phyloP scores from a whole-genome alignment of 2,888 invertebrate species.

The Ennomos erosarius region DNA sequence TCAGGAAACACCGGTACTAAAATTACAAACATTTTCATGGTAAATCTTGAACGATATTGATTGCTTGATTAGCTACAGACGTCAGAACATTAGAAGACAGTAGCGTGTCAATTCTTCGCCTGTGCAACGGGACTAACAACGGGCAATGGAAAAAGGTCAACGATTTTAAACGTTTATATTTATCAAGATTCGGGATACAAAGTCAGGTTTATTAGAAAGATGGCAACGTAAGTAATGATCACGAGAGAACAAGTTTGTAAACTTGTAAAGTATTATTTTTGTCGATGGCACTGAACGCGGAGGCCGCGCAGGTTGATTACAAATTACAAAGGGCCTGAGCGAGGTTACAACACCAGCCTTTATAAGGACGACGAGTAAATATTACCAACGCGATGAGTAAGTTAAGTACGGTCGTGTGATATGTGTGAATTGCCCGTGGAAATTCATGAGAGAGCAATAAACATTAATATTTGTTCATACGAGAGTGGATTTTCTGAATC shows the following conservation, averaged over 20 bases:
- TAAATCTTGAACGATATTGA: background rate
- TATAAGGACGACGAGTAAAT: conserved; percentile 49
- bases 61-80: conserved; percentile 18
- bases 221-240: conserved; percentile 41
- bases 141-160: conserved; percentile 11
- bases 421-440: conserved; percentile 28
- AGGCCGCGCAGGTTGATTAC: conserved; percentile 78
- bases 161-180: conserved; percentile 32
- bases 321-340: conserved; percentile 74
- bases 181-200: conserved; percentile 26
- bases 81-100: background rate
- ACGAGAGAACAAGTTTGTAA: conserved; percentile 57
- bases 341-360: conserved; percentile 66
- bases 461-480: conserved; percentile 15
- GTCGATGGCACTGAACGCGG: conserved; percentile 63
- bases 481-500: conserved; percentile 8
- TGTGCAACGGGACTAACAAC: background rate
- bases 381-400: conserved; percentile 39
- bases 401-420: conserved; percentile 26
- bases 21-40: conserved; percentile 28
- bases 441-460: conserved; percentile 21
- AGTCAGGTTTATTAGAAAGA: conserved; percentile 42
- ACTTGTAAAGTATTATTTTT: conserved; percentile 63
- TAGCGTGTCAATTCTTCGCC: background rate
- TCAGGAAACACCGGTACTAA: conserved; percentile 51